phyloP scores from a whole-genome alignment of 2,797 vertebrate species.

The Alfaro cultratus region DNA sequence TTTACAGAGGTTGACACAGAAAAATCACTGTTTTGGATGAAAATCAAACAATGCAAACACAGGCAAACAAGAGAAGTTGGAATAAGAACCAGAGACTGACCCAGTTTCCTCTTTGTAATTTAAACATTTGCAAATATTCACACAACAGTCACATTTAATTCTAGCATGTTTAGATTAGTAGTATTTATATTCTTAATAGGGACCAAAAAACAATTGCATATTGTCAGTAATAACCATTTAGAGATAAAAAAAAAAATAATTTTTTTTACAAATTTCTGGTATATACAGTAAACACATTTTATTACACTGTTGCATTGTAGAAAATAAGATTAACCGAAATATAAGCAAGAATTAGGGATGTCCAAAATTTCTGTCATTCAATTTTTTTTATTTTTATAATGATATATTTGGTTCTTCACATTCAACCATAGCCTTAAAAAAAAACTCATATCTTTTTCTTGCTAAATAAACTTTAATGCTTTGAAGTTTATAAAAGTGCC shows the following conservation, averaged over 20 bases:
- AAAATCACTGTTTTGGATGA: conserved; percentile 46
- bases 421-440: not conserved
- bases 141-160: conserved; percentile 44
- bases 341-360: not conserved
- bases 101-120: conserved; percentile 41
- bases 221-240: conserved; percentile 43
- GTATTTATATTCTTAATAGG: conserved; percentile 37
- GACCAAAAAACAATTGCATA: conserved; percentile 29
- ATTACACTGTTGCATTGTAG: conserved; percentile 13
- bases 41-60: conserved; percentile 43
- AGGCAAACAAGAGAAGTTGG: conserved; percentile 28
- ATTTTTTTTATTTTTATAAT: not conserved
- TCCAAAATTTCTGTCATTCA: not conserved
- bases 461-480: not conserved
- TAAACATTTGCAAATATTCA: conserved; percentile 46
- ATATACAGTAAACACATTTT: conserved; percentile 57
- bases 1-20: conserved; percentile 68
- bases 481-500: not conserved
- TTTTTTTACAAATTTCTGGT: conserved; percentile 27
- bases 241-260: not conserved
- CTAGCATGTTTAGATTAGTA: conserved; percentile 42
- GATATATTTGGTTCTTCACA: not conserved
- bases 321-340: conserved; percentile 14
- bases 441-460: not conserved
- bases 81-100: conserved; percentile 47